These are phyloP conservation scores for Platichthys flesus DNA, from an alignment of 2,113 vertebrate species.

Conservation along the genomic window DNA sequence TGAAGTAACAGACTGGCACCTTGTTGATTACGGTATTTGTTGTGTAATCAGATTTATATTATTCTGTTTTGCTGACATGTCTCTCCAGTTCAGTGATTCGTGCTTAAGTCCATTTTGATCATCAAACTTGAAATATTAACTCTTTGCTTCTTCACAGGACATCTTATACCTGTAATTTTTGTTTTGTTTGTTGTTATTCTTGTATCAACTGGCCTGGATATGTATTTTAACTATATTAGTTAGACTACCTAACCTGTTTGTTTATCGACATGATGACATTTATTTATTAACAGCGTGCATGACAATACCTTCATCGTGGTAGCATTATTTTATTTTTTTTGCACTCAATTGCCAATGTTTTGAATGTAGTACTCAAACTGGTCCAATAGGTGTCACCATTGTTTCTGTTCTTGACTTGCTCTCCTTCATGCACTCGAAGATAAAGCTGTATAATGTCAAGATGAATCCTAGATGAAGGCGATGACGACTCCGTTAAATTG, in stretches of 20 bases:
- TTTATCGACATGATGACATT: neutral
- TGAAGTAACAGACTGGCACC: slow-evolving; percentile 10
- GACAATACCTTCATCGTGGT: neutral
- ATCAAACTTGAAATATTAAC: neutral
- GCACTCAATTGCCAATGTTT: neutral
- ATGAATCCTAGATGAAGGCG: neutral
- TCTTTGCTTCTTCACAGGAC: neutral
- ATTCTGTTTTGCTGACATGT: neutral
- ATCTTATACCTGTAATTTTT: neutral
- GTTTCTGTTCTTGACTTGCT: neutral
- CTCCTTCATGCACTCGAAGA: neutral
- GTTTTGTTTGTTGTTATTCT: neutral
- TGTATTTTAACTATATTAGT: neutral
- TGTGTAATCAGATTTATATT: neutral
- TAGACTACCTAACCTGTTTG: neutral
- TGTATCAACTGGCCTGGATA: no score
- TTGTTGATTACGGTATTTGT: neutral
- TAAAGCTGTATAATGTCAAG: neutral
- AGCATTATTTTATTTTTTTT: neutral
- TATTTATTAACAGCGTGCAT: neutral
- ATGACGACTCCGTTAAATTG: slow-evolving; percentile 16
- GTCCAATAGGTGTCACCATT: slow-evolving; percentile 47
- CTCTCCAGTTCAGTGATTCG: neutral
- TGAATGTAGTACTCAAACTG: neutral
- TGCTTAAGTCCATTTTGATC: neutral